Conservation (phyloP, 2,797 vertebrate species). For the Mormyrus proboscirostris region DNA sequence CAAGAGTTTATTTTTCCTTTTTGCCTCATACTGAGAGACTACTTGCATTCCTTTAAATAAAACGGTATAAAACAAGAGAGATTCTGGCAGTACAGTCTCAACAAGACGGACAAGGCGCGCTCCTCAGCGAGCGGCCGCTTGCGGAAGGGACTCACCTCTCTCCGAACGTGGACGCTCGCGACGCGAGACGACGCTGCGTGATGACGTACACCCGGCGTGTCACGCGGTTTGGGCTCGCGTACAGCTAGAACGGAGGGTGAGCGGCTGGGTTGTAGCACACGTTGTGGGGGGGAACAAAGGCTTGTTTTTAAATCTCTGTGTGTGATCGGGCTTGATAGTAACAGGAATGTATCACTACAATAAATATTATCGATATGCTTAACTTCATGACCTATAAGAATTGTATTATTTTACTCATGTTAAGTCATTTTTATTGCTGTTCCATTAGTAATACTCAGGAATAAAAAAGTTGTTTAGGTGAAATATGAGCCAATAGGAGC, state of each 20-base stretch:
- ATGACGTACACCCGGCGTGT: not conserved
- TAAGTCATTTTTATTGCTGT: not conserved
- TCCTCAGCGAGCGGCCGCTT: not conserved
- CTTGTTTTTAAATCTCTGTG: not conserved
- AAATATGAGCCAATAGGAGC: not conserved
- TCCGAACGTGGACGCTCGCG: not conserved
- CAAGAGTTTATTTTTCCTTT: not conserved
- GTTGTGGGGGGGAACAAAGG: not conserved
- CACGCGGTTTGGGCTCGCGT: not conserved
- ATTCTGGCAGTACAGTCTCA: not conserved
- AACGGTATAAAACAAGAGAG: not conserved
- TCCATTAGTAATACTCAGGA: not conserved
- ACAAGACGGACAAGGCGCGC: not conserved
- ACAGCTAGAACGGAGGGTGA: not conserved
- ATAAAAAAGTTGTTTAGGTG: not conserved
- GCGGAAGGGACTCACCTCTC: conserved; percentile 12
- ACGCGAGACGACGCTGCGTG: conserved; percentile 18
- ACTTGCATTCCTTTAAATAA: not conserved
- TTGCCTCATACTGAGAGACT: not conserved
- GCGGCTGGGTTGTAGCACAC: not conserved
- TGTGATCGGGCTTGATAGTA: not conserved
- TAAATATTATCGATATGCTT: not conserved
- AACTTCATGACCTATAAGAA: not conserved
- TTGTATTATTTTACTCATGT: not conserved
- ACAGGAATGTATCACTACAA: not conserved